Base-by-base conservation (phyloP, 2,888 invertebrate species). In the Drosophila affinis region DNA sequence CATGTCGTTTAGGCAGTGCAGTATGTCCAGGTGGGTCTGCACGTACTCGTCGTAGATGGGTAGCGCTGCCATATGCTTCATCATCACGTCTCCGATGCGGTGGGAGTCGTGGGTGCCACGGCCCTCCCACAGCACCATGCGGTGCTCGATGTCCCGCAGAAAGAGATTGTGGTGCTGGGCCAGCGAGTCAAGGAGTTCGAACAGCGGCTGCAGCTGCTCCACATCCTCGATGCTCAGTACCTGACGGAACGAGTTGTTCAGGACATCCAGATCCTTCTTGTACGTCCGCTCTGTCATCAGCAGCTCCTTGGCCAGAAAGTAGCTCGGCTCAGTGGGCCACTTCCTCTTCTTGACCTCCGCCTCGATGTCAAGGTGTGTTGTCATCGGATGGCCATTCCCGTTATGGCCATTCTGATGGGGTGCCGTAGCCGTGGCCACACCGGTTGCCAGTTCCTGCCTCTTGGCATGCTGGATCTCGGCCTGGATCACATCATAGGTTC, bases 231-330 rank as follows among this genome's bases (percentile, higher is more conserved):
- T 93, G 32, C 93, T 93, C 27, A 95, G 92, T 88, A 96, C 95
- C 84, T 96, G 95, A 55, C 95, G 93, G 84, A 96, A 95, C 94
- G 95, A 95, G 90, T 96, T 94, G 91, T 97, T 97, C 72, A 98
- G 94, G 48, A 98, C 96, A 91, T 98, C 98, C 81, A 99, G 93
- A 91, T 99, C 98, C 88, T 98, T 96, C 90, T 97, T 97, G 92
- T 98, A 98, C 0, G 98, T 98, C 79, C 98, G 93, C 91, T 99
- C 98, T 0, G 98, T 98, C 97, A 98, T 98, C 61, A 98, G 93
- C 80, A 99, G 93, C 92, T 99, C 98, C 92, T 98, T 98, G 57
- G 96, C 96, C 78, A 98, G 95, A 91, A 95, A 97, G 92, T 97
- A 97, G 18, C 95, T 94, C 88, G 94, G 94, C 85, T 96, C 96